Conservation (phyloP, 2,888 invertebrate species). For the Petrolisthes cinctipes region DNA sequence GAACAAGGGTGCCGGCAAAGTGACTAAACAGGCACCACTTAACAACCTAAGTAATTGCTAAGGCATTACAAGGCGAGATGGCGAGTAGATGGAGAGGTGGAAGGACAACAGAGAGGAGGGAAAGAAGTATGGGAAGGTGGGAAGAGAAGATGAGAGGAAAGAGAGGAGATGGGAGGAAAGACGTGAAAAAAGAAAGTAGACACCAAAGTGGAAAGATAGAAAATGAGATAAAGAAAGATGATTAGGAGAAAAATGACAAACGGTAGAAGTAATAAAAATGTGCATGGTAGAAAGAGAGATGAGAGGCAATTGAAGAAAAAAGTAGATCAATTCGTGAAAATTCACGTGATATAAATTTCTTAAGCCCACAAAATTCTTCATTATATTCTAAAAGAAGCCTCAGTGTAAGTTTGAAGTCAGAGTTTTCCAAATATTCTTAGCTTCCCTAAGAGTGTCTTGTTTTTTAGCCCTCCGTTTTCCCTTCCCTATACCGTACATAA, state of each 20-base stretch:
- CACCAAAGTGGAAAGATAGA: constrained; percentile 1
- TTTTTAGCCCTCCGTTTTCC: no score
- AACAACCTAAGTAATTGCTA: constrained; percentile 33
- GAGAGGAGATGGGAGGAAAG: neutral
- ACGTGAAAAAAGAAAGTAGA: neutral
- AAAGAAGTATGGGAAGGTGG: constrained; percentile 11
- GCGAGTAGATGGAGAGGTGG: neutral
- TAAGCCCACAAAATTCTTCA: no score
- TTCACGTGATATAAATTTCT: no score
- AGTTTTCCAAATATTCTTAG: neutral
- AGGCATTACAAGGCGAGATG: constrained; percentile 16
- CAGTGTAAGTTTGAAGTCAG: neutral
- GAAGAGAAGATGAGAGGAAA: neutral
- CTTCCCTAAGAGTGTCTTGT: no score
- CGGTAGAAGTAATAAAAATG: neutral
- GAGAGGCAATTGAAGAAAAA: no score
- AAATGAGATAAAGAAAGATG: neutral
- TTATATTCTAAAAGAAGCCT: neutral
- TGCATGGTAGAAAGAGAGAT: neutral
- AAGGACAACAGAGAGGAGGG: neutral
- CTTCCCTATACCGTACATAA: no score
- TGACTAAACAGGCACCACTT: constrained; percentile 33
- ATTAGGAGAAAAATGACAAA: neutral
- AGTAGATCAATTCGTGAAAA: no score
- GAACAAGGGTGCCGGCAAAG: constrained; percentile 19